Evolutionary conservation across 30 jellyfish, hydroid and myxozoan species (phyloP).

Genomic region (Aurelia aurita complex sp. Pacific): DNA sequence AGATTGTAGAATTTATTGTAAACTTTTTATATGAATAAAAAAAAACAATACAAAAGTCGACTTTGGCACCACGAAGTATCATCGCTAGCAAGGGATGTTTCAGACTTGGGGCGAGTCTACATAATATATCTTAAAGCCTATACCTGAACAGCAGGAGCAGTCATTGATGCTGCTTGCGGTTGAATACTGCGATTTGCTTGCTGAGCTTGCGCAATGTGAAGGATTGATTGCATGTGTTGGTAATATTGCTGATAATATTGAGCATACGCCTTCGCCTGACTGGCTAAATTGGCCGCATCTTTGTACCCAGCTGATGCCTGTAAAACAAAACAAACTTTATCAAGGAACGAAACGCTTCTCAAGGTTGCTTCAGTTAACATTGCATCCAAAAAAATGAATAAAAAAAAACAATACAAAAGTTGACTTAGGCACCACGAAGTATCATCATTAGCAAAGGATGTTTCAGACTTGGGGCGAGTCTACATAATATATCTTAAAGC

Average conservation of each 20-base stretch:
- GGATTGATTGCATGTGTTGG: conserved; percentile 55
- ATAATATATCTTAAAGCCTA: background rate
- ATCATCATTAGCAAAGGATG: no score
- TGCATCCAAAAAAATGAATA: no score
- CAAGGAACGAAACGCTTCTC: background rate
- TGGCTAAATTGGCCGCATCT: conserved; percentile 53
- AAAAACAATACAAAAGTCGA: no score
- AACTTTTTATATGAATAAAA: no score
- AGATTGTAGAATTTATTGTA: no score
- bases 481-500: background rate
- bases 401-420: no score
- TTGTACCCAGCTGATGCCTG: conserved; percentile 54
- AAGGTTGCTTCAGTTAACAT: no score
- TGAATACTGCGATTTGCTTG: conserved; percentile 7
- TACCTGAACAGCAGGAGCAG: conserved; percentile 27
- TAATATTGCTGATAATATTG: conserved; percentile 71
- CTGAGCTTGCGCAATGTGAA: conserved; percentile 35
- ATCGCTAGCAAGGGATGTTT: no score
- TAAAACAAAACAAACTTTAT: background rate
- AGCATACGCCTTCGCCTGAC: conserved; percentile 72
- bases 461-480: background rate
- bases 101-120: background rate
- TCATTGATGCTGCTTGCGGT: conserved; percentile 9
- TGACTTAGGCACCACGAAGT: no score
- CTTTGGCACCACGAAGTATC: no score